Percentiles rank a stretch among this genome's conserved stretches.
phyloP scores from a whole-genome alignment of 2,888 invertebrate genomes.

The Alloplasta piceator region DNA sequence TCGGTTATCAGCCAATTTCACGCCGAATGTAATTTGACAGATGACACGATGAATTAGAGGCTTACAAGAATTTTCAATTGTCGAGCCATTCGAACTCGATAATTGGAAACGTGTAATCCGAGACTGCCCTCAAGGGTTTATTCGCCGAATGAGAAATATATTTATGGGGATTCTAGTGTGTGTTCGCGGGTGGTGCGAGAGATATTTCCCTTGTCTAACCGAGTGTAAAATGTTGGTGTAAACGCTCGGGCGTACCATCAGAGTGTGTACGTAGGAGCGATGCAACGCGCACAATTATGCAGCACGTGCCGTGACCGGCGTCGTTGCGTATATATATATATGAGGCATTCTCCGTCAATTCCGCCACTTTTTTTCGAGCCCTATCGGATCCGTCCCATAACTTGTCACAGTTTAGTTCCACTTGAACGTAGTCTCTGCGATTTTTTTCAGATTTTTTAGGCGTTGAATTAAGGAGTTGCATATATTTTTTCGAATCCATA shows the following conservation, averaged over 20 bases:
- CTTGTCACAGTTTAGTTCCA: too few relatives aligned
- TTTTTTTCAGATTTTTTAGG: too few relatives aligned
- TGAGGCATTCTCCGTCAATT: too few relatives aligned
- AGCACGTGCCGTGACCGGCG: slow-evolving; percentile 74
- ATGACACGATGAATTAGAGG: background rate
- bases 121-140: slow-evolving; percentile 31
- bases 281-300: slow-evolving; percentile 77
- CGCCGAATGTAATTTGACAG: too few relatives aligned
- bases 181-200: background rate
- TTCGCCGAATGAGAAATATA: slow-evolving; percentile 29
- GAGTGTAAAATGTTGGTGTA: slow-evolving; percentile 56
- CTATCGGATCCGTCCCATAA: too few relatives aligned
- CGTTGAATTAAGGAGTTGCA: too few relatives aligned
- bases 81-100: slow-evolving; percentile 47
- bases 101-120: slow-evolving; percentile 57
- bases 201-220: slow-evolving; percentile 33
- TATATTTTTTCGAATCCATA: too few relatives aligned
- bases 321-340: slow-evolving; percentile 20
- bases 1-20: too few relatives aligned
- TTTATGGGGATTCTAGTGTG: background rate
- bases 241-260: slow-evolving; percentile 39
- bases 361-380: too few relatives aligned
- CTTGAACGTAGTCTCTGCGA: too few relatives aligned
- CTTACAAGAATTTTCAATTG: slow-evolving; percentile 20
- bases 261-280: slow-evolving; percentile 31